A percentile compares a stretch with the other conserved stretches of the same genome.
Evolutionary conservation across 2,888 invertebrate genomes (phyloP).

Genomic region (Tinea trinotella): DNA sequence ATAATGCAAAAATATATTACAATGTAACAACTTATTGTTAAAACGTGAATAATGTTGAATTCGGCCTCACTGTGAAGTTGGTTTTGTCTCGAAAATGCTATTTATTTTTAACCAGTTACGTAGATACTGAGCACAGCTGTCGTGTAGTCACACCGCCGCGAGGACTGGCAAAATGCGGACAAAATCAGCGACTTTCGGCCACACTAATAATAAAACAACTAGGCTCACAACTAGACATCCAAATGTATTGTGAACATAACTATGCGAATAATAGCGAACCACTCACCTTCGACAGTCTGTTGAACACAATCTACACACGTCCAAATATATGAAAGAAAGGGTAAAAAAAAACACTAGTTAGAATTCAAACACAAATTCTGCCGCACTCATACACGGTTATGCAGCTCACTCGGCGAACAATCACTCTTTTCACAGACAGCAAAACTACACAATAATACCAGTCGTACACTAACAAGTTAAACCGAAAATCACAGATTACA

Average conservation of each 20-base stretch:
- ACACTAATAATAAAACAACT: neutral
- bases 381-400: constrained; percentile 46
- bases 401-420: constrained; percentile 26
- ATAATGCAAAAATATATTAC: neutral
- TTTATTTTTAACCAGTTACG: constrained; percentile 71
- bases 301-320: constrained; percentile 35
- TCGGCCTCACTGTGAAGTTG: constrained; percentile 1
- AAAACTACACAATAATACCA: constrained; percentile 52
- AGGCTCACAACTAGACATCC: neutral
- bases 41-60: constrained; percentile 1
- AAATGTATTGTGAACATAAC: neutral
- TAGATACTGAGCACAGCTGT: constrained; percentile 52
- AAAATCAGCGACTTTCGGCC: constrained; percentile 5
- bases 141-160: constrained; percentile 47
- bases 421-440: constrained; percentile 63
- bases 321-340: constrained; percentile 51
- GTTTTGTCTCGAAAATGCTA: constrained; percentile 49
- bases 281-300: constrained; percentile 50
- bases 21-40: constrained; percentile 1
- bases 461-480: constrained; percentile 54
- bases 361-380: constrained; percentile 33
- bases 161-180: constrained; percentile 4
- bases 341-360: constrained; percentile 44
- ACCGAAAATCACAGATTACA: constrained; percentile 69
- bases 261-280: neutral